phyloP scores from a whole-genome alignment of 1,140 invertebrate species.

The Teleopsis dalmanni region DNA sequence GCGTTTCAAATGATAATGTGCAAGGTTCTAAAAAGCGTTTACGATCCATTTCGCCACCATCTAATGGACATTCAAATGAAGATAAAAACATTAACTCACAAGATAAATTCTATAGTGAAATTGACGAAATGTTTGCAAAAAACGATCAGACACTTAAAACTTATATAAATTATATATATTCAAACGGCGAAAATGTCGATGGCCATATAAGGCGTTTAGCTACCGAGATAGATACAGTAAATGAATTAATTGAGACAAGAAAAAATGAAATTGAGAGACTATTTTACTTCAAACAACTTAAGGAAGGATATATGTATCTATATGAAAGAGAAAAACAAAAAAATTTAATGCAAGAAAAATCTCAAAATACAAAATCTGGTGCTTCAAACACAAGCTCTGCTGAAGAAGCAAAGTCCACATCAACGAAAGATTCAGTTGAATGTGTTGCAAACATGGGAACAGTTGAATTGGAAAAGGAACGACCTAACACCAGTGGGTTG shows the following conservation, averaged over 20 bases:
- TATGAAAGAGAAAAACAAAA: slow-evolving; percentile 60
- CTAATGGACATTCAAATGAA: neutral
- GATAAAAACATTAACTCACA: neutral
- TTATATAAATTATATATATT: slow-evolving; percentile 4
- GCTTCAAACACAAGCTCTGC: neutral
- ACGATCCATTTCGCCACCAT: neutral
- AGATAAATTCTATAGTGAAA: slow-evolving; percentile 9
- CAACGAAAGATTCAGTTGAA: slow-evolving; percentile 9
- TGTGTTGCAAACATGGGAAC: slow-evolving; percentile 15
- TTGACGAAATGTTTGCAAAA: slow-evolving; percentile 12
- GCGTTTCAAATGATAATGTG: too few species aligned
- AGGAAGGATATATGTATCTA: slow-evolving; percentile 66
- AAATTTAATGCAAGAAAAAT: slow-evolving; percentile 38
- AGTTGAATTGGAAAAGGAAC: slow-evolving; percentile 15
- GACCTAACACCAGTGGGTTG: slow-evolving; percentile 9
- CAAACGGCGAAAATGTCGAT: slow-evolving; percentile 50
- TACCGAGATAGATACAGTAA: slow-evolving; percentile 57
- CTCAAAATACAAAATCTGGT: neutral
- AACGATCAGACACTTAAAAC: slow-evolving; percentile 5
- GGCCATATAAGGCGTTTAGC: slow-evolving; percentile 52
- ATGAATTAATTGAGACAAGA: slow-evolving; percentile 62
- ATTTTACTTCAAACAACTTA: slow-evolving; percentile 67
- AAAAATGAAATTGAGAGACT: slow-evolving; percentile 80
- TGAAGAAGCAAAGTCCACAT: neutral
- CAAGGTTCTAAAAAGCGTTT: too few species aligned